These are phyloP conservation scores for Perca fluviatilis DNA, from an alignment of 2,113 vertebrate species.

Conservation along the genomic window DNA sequence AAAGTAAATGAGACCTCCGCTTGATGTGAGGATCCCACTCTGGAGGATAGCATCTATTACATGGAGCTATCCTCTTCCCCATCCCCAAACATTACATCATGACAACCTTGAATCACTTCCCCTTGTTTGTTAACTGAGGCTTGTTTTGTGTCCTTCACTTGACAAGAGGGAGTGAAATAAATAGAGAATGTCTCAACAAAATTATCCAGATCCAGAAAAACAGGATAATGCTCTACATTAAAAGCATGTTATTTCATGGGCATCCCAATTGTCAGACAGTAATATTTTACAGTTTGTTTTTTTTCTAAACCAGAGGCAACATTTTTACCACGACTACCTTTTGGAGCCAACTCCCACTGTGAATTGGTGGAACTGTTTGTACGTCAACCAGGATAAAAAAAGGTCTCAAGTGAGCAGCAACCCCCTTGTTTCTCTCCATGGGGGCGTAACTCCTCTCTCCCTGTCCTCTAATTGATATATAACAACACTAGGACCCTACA, in stretches of 20 bases:
- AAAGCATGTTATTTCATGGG: neutral
- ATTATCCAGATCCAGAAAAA: constrained; percentile 62
- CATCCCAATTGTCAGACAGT: neutral
- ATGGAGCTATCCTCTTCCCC: constrained; percentile 15
- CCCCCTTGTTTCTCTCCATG: constrained; percentile 54
- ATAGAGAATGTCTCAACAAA: constrained; percentile 47
- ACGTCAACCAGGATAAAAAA: constrained; percentile 64
- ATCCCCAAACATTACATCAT: constrained; percentile 71
- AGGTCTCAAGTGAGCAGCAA: constrained; percentile 49
- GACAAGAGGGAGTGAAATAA: constrained; percentile 26
- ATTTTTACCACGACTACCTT: neutral
- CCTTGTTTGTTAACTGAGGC: neutral
- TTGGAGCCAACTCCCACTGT: constrained; percentile 3
- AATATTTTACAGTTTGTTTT: neutral
- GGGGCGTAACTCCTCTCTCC: constrained; percentile 34
- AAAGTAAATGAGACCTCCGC: constrained; percentile 72
- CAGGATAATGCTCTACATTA: constrained; percentile 25
- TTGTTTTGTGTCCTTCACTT: constrained; percentile 32
- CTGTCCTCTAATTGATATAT: constrained; percentile 78
- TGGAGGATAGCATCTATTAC: constrained; percentile 66
- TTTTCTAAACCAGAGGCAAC: neutral
- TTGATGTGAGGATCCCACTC: constrained; percentile 61
- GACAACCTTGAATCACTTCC: constrained; percentile 33
- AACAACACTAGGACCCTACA: constrained; percentile 69
- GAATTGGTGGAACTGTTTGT: constrained; percentile 32